These are phyloP conservation scores for Montipora efflorescens DNA, from an alignment of 64 coral and sea anemone genomes.

Conservation along the genomic window DNA sequence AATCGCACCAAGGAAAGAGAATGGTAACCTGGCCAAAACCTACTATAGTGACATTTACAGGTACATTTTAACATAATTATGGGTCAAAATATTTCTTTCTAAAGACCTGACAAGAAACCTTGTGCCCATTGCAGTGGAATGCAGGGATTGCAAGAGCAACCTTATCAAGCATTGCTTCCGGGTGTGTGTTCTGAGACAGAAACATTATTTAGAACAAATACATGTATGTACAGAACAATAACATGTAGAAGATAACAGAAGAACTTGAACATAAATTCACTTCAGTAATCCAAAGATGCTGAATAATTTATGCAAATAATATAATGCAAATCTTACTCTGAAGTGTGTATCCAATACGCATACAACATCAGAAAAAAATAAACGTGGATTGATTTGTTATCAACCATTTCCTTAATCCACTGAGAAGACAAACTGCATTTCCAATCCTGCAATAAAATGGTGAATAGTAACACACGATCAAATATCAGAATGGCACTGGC, in stretches of 20 bases:
- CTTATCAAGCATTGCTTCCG: constrained; percentile 43
- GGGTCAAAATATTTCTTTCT: not conserved
- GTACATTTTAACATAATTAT: too few species aligned
- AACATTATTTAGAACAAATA: too few species aligned
- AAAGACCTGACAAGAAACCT: constrained; percentile 73
- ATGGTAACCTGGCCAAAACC: too few species aligned
- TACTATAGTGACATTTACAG: too few species aligned
- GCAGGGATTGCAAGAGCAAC: constrained; percentile 67
- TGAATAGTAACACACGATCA: too few species aligned
- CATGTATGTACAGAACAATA: too few species aligned
- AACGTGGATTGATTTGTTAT: constrained; percentile 23
- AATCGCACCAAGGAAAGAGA: too few species aligned
- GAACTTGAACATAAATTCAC: not conserved
- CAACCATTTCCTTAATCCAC: constrained; percentile 49
- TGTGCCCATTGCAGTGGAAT: constrained; percentile 84
- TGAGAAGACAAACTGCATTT: constrained; percentile 57
- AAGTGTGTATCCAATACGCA: constrained; percentile 55
- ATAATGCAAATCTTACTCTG: constrained; percentile 29
- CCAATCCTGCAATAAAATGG: constrained; percentile 46
- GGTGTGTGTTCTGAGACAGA: constrained; percentile 46
- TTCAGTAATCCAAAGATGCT: not conserved
- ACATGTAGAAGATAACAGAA: not conserved
- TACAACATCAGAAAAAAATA: constrained; percentile 69
- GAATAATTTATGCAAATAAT: not conserved
- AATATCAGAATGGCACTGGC: too few species aligned